phyloP scores from a whole-genome alignment of 2,113 vertebrate species.

The Elaphurus davidianus region DNA sequence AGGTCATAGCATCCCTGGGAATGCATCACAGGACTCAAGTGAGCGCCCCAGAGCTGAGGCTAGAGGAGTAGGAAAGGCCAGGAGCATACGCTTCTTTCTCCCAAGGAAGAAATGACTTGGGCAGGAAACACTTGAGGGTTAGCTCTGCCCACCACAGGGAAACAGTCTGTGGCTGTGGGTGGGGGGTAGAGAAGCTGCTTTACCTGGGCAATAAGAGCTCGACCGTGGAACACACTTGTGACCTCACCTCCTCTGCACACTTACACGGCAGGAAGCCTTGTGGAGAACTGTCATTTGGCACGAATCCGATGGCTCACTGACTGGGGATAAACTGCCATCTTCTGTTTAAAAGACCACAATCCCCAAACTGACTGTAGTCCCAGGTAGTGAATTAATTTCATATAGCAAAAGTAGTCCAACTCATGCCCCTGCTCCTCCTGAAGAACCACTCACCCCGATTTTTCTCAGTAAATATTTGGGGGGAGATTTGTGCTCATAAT shows the following conservation, averaged over 20 bases:
- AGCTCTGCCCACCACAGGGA: not conserved
- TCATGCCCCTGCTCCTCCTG: not conserved
- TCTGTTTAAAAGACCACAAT: conserved; percentile 37
- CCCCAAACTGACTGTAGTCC: not conserved
- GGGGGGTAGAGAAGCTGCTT: not conserved
- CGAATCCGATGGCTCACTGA: not conserved
- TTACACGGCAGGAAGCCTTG: not conserved
- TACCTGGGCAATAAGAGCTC: not conserved
- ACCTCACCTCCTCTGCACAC: not conserved
- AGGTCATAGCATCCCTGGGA: not conserved
- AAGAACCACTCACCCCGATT: not conserved
- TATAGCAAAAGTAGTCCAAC: conserved; percentile 1
- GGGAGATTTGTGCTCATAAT: conserved; percentile 23
- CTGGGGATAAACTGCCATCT: not conserved
- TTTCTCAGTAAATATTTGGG: conserved; percentile 47
- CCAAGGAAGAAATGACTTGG: not conserved
- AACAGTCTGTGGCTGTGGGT: not conserved
- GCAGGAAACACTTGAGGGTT: not conserved
- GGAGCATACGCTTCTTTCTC: not conserved
- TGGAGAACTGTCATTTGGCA: not conserved
- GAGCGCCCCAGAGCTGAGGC: not conserved
- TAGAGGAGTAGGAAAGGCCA: not conserved
- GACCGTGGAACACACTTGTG: not conserved
- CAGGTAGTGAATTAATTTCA: conserved; percentile 39
- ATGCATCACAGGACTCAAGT: not conserved